Conservation (phyloP, 92 coral and sea anemone species). For the Bergia puertoricense region DNA sequence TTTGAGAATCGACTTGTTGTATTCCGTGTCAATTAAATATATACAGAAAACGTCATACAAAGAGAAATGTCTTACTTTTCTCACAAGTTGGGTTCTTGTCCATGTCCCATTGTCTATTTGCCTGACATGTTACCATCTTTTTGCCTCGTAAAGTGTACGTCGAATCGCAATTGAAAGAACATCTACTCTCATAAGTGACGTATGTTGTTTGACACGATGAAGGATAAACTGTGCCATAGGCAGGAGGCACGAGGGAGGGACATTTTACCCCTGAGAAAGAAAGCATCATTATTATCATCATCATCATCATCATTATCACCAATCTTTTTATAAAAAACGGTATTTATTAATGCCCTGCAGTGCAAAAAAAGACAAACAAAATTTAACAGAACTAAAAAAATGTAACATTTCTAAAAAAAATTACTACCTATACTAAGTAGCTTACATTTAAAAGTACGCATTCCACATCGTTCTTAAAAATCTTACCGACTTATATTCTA, state of each 20-base stretch:
- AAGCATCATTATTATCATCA: neutral
- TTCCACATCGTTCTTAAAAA: too few relatives aligned
- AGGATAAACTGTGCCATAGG: conserved; percentile 62
- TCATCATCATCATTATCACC: too few relatives aligned
- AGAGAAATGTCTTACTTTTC: conserved; percentile 45
- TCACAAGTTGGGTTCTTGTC: conserved; percentile 54
- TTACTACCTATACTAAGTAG: too few relatives aligned
- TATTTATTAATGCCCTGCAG: neutral
- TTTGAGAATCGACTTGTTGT: too few relatives aligned
- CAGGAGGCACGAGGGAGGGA: conserved; percentile 58
- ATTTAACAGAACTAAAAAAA: too few relatives aligned
- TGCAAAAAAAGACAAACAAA: too few relatives aligned
- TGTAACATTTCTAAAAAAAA: too few relatives aligned
- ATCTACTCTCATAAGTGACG: conserved; percentile 45
- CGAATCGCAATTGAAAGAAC: conserved; percentile 59
- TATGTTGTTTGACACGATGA: conserved; percentile 56
- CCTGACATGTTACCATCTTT: conserved; percentile 57
- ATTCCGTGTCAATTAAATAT: too few relatives aligned
- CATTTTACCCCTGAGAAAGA: conserved; percentile 63
- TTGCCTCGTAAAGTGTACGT: conserved; percentile 64
- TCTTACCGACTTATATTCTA: too few relatives aligned
- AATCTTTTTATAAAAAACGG: too few relatives aligned
- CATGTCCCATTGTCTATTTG: conserved; percentile 62
- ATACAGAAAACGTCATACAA: neutral
- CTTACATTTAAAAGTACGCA: too few relatives aligned